Percentiles rank a stretch among this genome's conserved stretches.
These are phyloP conservation scores for Aythya baeri DNA, from an alignment of 2,113 vertebrate genomes.

Conservation along the genomic window DNA sequence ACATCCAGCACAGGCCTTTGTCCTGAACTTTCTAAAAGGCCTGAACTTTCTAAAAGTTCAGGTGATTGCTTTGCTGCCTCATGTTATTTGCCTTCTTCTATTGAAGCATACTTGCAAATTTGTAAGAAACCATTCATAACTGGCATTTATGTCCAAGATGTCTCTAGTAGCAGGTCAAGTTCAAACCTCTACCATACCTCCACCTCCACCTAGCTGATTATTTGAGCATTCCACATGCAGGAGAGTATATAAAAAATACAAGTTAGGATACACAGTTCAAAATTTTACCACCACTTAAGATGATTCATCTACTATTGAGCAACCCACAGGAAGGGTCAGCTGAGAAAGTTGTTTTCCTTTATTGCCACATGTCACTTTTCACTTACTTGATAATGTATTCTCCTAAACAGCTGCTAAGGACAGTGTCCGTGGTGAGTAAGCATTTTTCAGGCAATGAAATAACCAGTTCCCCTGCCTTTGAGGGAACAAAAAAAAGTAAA, in stretches of 20 bases:
- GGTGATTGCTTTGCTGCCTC: not conserved
- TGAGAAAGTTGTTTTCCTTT: not conserved
- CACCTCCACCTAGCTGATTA: not conserved
- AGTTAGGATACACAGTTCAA: not conserved
- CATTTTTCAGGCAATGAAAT: constrained; percentile 91
- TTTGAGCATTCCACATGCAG: not conserved
- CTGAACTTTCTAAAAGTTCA: not conserved
- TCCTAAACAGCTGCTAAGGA: constrained; percentile 87
- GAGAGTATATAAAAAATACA: not conserved
- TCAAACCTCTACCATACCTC: not conserved
- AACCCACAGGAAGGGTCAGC: not conserved
- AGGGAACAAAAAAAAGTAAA: not conserved
- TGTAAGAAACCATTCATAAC: not conserved
- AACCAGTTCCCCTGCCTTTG: constrained; percentile 84
- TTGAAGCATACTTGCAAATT: not conserved
- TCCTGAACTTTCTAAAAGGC: not conserved
- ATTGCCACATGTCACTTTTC: not conserved
- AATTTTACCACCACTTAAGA: not conserved
- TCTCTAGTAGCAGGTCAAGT: not conserved
- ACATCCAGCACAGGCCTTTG: not conserved
- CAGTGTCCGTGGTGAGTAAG: constrained; percentile 87
- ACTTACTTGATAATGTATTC: constrained; percentile 85
- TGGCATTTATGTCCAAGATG: not conserved
- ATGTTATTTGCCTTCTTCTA: not conserved
- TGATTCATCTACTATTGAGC: not conserved